A percentile compares a stretch with the other conserved stretches of the same genome.
phyloP scores from a whole-genome alignment of 1,140 invertebrate species.

The Eubasilissa regina region DNA sequence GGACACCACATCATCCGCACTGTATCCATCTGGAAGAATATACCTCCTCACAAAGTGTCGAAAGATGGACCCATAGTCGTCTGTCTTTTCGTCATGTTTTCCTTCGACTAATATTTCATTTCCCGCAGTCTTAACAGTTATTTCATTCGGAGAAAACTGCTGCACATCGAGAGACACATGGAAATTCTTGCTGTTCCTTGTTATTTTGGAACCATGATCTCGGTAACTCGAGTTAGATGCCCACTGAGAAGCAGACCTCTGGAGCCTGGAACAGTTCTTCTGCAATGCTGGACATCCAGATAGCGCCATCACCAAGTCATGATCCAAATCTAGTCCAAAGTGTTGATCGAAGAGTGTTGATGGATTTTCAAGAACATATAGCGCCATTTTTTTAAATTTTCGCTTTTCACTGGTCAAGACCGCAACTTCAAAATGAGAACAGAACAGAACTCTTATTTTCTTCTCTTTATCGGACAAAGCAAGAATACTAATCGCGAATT shows the following conservation, averaged over 20 bases:
- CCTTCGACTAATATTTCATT: conserved; percentile 79
- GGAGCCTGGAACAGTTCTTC: conserved; percentile 36
- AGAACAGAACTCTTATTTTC: too few relatives aligned
- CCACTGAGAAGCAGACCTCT: conserved; percentile 47
- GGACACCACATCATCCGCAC: conserved; percentile 77
- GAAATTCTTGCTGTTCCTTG: conserved; percentile 74
- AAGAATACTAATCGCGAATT: neutral
- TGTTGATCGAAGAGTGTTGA: conserved; percentile 12
- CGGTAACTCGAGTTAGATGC: neutral
- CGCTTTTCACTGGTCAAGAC: neutral
- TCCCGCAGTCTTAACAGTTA: conserved; percentile 86
- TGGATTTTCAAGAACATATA: conserved; percentile 13
- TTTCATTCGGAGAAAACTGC: conserved; percentile 88
- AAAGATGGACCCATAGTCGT: conserved; percentile 82
- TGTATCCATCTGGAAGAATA: conserved; percentile 78
- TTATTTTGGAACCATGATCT: conserved; percentile 66
- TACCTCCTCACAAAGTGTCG: conserved; percentile 82
- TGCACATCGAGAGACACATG: conserved; percentile 86
- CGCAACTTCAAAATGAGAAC: neutral
- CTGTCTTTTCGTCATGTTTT: conserved; percentile 84
- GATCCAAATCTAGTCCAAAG: neutral
- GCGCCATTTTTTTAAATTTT: conserved; percentile 14
- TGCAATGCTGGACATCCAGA: neutral
- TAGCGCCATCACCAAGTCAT: neutral
- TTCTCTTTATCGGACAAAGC: neutral